Evolutionary conservation across 37 sponge, comb jelly and placozoan species (phyloP).

Genomic region (Cladorhizidae sp.): DNA sequence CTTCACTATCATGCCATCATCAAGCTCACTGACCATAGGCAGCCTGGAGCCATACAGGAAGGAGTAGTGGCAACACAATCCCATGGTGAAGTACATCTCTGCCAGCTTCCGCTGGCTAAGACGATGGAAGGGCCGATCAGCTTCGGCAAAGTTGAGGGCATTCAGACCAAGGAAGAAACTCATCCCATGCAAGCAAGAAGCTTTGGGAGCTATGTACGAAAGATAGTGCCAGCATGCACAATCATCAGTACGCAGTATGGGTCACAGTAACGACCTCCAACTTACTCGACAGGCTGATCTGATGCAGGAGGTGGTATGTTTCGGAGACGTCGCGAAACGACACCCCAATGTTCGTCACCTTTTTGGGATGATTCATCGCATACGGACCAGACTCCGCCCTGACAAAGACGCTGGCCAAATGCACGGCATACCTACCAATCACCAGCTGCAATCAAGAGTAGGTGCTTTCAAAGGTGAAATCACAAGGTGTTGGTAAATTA

Average conservation of each 20-base stretch:
- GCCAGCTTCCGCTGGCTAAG: constrained; percentile 31
- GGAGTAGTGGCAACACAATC: constrained; percentile 55
- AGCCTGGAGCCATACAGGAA: constrained; percentile 25
- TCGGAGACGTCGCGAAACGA: constrained; percentile 38
- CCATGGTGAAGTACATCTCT: constrained; percentile 57
- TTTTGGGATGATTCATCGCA: background rate
- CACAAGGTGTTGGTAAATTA: background rate
- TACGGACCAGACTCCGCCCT: background rate
- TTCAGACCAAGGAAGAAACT: constrained; percentile 54
- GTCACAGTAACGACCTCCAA: background rate
- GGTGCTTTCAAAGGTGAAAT: background rate
- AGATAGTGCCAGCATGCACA: background rate
- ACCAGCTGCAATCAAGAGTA: constrained; percentile 15
- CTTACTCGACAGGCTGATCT: constrained; percentile 66
- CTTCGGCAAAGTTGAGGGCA: constrained; percentile 76
- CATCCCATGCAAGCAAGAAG: constrained; percentile 35
- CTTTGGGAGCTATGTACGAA: constrained; percentile 21
- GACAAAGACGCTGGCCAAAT: constrained; percentile 38
- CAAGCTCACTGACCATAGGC: constrained; percentile 43
- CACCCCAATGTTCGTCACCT: constrained; percentile 42
- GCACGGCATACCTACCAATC: constrained; percentile 44
- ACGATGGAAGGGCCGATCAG: constrained; percentile 8
- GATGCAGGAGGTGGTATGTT: constrained; percentile 64
- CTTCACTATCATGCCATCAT: background rate
- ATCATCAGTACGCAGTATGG: background rate